These are phyloP conservation scores for Tachina lurida DNA, from an alignment of 2,888 invertebrate genomes.

Conservation along the genomic window DNA sequence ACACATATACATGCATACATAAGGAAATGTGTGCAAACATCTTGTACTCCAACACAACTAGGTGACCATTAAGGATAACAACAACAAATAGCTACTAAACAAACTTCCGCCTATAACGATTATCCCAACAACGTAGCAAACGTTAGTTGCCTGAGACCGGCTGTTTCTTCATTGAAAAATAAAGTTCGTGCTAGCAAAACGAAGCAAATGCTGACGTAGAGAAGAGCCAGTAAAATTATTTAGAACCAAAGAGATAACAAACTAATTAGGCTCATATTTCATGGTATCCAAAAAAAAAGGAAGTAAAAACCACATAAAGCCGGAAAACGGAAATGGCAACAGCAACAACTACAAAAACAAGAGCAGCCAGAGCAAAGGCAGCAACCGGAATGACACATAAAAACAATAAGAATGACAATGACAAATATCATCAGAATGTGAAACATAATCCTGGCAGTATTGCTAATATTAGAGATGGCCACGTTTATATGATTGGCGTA, in stretches of 20 bases:
- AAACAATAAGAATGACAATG: constrained; percentile 69
- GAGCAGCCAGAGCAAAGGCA: constrained; percentile 29
- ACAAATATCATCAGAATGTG: constrained; percentile 66
- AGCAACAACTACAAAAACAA: constrained; percentile 60
- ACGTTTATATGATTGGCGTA: no score
- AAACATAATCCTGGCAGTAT: constrained; percentile 58
- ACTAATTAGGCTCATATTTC: constrained; percentile 71
- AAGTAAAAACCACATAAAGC: constrained; percentile 69
- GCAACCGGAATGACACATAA: constrained; percentile 41
- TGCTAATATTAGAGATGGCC: neutral
- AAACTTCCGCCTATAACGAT: constrained; percentile 68
- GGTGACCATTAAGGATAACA: constrained; percentile 60
- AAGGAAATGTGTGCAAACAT: constrained; percentile 12
- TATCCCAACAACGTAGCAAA: constrained; percentile 55
- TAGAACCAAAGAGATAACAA: constrained; percentile 59
- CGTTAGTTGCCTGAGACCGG: constrained; percentile 23
- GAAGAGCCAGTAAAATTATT: constrained; percentile 41
- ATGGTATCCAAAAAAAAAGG: constrained; percentile 67
- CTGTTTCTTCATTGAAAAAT: constrained; percentile 29
- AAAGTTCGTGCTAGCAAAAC: constrained; percentile 17
- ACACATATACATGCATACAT: neutral
- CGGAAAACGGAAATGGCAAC: constrained; percentile 70
- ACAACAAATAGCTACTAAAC: constrained; percentile 63
- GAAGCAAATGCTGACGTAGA: constrained; percentile 11
- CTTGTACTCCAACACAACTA: constrained; percentile 35